phyloP scores from a whole-genome alignment of 2,113 vertebrate species.

The Lepus europaeus region DNA sequence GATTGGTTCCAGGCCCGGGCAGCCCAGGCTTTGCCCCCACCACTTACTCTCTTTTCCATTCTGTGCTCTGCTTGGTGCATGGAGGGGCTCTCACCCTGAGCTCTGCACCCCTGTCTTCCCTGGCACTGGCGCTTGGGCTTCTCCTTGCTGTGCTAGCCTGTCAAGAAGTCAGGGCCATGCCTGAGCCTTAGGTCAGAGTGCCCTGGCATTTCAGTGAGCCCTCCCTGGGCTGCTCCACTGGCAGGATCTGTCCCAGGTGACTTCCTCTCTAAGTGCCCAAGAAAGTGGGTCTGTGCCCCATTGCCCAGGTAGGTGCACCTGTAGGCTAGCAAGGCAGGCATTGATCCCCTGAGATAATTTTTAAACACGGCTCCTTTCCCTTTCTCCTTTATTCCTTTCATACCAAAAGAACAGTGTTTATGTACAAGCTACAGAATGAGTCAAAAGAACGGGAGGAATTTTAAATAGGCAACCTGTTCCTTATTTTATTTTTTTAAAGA shows the following conservation, averaged over 20 bases:
- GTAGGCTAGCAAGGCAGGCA: neutral
- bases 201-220: neutral
- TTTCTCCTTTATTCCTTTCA: neutral
- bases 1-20: neutral
- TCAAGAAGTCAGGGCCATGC: neutral
- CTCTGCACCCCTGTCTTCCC: neutral
- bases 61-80: neutral
- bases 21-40: too few relatives aligned
- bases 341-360: neutral
- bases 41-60: neutral
- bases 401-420: slow-evolving; percentile 5
- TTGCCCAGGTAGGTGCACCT: neutral
- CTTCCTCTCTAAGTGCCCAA: neutral
- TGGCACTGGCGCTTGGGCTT: too few relatives aligned
- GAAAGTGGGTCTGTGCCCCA: neutral
- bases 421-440: neutral
- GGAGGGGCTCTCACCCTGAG: neutral
- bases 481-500: neutral
- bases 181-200: too few relatives aligned
- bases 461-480: neutral
- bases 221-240: neutral
- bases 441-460: neutral
- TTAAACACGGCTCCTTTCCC: neutral
- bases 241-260: too few relatives aligned
- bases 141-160: neutral